Base-by-base conservation (phyloP, 2,797 vertebrate species). In the Orientallactaga sibirica region DNA sequence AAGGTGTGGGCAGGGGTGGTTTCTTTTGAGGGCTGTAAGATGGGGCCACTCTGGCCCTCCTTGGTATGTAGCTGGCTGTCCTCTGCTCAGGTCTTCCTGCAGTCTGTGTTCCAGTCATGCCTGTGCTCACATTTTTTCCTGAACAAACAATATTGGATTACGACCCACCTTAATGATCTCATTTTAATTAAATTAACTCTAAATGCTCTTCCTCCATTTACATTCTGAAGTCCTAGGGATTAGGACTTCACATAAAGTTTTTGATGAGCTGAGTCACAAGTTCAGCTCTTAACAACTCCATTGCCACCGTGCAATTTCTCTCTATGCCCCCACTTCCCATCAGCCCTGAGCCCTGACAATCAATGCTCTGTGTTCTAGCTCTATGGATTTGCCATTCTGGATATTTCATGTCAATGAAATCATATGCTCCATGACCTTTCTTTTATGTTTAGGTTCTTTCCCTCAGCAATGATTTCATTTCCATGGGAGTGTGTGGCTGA, bases 391-490 rank as follows among this genome's bases (percentile, higher is more conserved):
- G 83, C 48, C 67, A 19, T 70, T 78, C 58, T 75, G 79, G 22
- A 55, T 88, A 66, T 71, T 91, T 82, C 87, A 71, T 67, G 66
- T 15, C 62, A 82, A 75, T 61, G 61, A 77, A 88, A 79, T 75
- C 29, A 18, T 70, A 27, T 20, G 29, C 43, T 67, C 24, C 1
- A 27, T 80, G 84, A 94, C 33, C 67, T 88, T 58, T 85, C 67
- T 88, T 58, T 85, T 52, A 33, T 64, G 18, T 82, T 88, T 86
- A 73, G 81, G 41, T 95, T 91, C 62, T 86, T 75, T 86, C 24
- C 52, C 41, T 91, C 68, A 43, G 22, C 33, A 37, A 80, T 19
- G 37, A 43, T 43, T 73, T 88, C 27, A 88, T 82, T 88, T 94
- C 86, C 66, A 70, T 55, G 62, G 33, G 66, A 84, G 20, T 81